Evolutionary conservation across 2,888 invertebrate genomes (phyloP), one percentile per base, ranked within the genome.

Genomic region (Trypoxylon attenuatum): DNA sequence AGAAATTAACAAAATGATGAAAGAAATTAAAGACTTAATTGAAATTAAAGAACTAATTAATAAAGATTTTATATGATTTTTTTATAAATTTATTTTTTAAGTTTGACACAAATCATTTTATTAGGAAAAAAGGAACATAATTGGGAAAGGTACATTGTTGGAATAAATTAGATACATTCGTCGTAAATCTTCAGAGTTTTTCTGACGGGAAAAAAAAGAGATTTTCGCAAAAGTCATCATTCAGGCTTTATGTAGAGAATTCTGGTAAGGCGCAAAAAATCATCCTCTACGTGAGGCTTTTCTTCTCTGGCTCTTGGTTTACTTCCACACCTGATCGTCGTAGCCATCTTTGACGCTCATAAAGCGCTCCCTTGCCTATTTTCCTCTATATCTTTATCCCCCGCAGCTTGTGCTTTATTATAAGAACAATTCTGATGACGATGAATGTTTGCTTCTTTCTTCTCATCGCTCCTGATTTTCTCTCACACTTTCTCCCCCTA

Each of bases 321-420:
- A 21, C 3, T 5, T 22, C 41, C 43, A 15, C 50, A 56, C 42
- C 67, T 60, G 67, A 68, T 68, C 60, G 23, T 43, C 59, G 21
- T 59, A 67, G 66, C 67, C 59, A 66, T 66, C 67, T 66, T 67
- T 51, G 22, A 50, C 27, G 41, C 47, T 60, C 60, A 39, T 67
- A 55, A 68, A 68, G 67, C 51, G 55, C 55, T 47, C 59, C n/a
- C 16, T 16, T 21, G 0, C 53, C 52, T 55, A 67, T 59, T 68
- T 60, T 68, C 55, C 51, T 13, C 15, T 52, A 42, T 63, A 65
- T 63, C 65, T 61, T 70, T 58, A 71, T 74, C 60, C 67, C 67
- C 27, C 8, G 18, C 41, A n/a, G n/a, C n/a, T n/a, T n/a, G 25
- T 22, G 60, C 39, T 71, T 59, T 53, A 63, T 61, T 60, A 64